phyloP scores from a whole-genome alignment of 2,797 vertebrate species.

The Sebastiscus albofasciatus region DNA sequence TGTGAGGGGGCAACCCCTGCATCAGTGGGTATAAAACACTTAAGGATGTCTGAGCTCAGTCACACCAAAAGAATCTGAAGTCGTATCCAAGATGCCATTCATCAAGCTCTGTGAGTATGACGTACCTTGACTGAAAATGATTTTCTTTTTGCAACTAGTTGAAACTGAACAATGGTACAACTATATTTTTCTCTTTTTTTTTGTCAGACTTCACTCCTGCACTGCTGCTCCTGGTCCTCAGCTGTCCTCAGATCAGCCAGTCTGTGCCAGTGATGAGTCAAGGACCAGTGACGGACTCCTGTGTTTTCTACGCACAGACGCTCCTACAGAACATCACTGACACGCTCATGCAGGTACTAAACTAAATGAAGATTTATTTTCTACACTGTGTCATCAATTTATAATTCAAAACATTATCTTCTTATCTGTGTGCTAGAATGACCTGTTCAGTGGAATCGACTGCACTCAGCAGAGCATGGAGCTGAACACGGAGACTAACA shows the following conservation, averaged over 20 bases:
- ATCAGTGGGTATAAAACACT: slow-evolving; percentile 59
- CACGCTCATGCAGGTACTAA: slow-evolving; percentile 52
- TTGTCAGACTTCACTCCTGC: slow-evolving; percentile 49
- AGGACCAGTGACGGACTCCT: slow-evolving; percentile 26
- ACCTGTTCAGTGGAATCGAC: slow-evolving; percentile 74
- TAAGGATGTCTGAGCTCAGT: slow-evolving; percentile 14
- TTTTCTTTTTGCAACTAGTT: not conserved
- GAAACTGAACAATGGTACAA: not conserved
- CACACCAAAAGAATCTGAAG: slow-evolving; percentile 35
- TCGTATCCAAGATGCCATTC: slow-evolving; percentile 54
- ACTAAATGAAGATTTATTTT: not conserved
- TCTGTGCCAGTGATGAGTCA: slow-evolving; percentile 42
- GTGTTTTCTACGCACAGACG: slow-evolving; percentile 39
- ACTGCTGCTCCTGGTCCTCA: slow-evolving; percentile 55
- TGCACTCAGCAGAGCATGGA: slow-evolving; percentile 69
- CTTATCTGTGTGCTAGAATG: slow-evolving; percentile 43
- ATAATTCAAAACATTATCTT: not conserved
- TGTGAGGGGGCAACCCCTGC: slow-evolving; percentile 60
- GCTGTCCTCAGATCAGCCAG: slow-evolving; percentile 27
- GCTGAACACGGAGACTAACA: slow-evolving; percentile 58
- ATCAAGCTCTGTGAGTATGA: slow-evolving; percentile 75
- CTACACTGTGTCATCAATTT: not conserved
- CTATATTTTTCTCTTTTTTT: not conserved
- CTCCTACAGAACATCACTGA: slow-evolving; percentile 69
- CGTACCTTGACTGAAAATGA: not conserved